phyloP scores from a whole-genome alignment of 2,888 invertebrate genomes.

The Bugula neritina region DNA sequence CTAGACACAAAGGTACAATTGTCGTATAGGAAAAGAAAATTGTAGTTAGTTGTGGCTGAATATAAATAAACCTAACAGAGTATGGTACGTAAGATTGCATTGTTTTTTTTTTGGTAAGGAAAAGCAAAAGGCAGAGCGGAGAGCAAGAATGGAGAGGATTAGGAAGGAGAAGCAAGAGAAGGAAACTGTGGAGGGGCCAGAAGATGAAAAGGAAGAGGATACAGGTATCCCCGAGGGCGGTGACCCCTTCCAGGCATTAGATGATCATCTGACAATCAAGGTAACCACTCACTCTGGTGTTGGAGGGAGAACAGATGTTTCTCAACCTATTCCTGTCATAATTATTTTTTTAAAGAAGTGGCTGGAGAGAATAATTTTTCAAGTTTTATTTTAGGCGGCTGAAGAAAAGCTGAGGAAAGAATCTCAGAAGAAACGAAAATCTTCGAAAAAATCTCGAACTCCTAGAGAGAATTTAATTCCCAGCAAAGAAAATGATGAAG shows the following conservation, averaged over 20 bases:
- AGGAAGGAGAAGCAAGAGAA: constrained; percentile 11
- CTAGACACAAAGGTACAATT: constrained; percentile 45
- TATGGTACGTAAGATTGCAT: too few species aligned
- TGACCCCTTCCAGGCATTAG: background rate
- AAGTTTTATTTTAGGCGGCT: too few species aligned
- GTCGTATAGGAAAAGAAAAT: too few species aligned
- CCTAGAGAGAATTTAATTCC: background rate
- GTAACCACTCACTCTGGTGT: too few species aligned
- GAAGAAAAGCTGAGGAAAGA: background rate
- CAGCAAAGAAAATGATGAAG: background rate
- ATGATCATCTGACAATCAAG: constrained; percentile 4
- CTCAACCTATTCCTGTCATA: too few species aligned
- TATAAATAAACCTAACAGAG: too few species aligned
- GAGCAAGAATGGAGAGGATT: constrained; percentile 5
- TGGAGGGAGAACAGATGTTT: too few species aligned
- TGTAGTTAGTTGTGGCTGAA: too few species aligned
- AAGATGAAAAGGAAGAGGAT: background rate
- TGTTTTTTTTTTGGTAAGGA: too few species aligned
- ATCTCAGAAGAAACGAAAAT: background rate
- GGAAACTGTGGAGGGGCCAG: background rate
- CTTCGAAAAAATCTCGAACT: background rate
- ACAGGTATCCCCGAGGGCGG: background rate
- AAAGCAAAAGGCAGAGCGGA: constrained; percentile 8
- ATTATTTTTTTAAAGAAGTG: too few species aligned
- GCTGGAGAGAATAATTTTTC: too few species aligned